These are phyloP conservation scores for Exocentrus adspersus DNA, from an alignment of 2,888 invertebrate genomes.

Conservation along the genomic window DNA sequence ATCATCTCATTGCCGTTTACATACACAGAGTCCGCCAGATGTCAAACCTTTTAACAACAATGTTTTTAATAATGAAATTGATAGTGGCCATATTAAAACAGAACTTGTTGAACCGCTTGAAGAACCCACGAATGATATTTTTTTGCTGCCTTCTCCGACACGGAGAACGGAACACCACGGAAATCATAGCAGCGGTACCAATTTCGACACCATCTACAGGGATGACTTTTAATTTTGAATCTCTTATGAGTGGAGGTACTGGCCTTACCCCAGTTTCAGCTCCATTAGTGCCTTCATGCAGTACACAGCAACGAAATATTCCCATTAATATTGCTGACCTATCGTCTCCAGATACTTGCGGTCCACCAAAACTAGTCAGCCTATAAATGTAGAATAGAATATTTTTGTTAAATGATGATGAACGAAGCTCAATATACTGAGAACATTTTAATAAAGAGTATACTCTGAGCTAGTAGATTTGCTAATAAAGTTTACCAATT, in stretches of 20 bases:
- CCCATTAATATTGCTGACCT: constrained; percentile 65
- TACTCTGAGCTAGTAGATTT: background rate
- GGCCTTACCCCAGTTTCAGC: constrained; percentile 87
- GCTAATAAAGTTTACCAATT: background rate
- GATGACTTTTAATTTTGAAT: constrained; percentile 90
- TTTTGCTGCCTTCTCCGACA: constrained; percentile 55
- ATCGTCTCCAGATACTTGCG: constrained; percentile 79
- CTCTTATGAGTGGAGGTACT: constrained; percentile 92
- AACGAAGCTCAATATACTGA: constrained; percentile 4
- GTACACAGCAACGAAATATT: constrained; percentile 79
- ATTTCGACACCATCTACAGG: constrained; percentile 90
- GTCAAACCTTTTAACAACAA: constrained; percentile 58
- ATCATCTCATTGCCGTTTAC: constrained; percentile 70
- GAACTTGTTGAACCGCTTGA: constrained; percentile 64
- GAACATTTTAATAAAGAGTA: background rate
- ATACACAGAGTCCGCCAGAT: constrained; percentile 71
- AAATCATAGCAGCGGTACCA: constrained; percentile 70
- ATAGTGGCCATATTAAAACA: constrained; percentile 67
- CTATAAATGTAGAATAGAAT: constrained; percentile 74
- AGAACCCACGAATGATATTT: constrained; percentile 63
- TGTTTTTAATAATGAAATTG: constrained; percentile 48
- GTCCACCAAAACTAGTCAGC: constrained; percentile 82
- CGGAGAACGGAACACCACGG: constrained; percentile 52
- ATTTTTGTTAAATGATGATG: no score
- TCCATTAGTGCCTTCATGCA: constrained; percentile 77